Base-by-base conservation (phyloP, 1,140 invertebrate genomes). In the Acromyrmex heyeri region DNA sequence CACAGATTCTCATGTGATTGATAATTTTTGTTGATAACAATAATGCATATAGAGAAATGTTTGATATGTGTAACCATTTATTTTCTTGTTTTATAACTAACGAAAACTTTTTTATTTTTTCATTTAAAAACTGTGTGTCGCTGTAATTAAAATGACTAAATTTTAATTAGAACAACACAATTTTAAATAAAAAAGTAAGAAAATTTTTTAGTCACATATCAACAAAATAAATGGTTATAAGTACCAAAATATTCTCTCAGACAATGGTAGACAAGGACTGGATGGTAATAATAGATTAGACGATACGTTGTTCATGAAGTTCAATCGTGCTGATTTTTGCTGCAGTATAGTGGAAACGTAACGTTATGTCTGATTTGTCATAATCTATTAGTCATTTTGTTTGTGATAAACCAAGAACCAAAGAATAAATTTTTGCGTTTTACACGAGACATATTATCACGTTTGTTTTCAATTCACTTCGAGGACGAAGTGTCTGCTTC, bases 391-490 rank as follows among this genome's bases (percentile, higher is more conserved):
- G 3, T 21, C n/a, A 38, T 2, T 34, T 12, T n/a, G 10, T 18
- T 38, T 30, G 53, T 1, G 2, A 18, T 59, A n/a, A 38, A 16
- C 3, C n/a, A 24, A 38, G 1, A 12, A 3, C 12, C 7, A 44
- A 44, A 7, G n/a, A 61, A 61, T 76, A 34, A 8, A 75, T 38
- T 75, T 59, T 12, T 57, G 27, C 21, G 38, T 24, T 34, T 75
- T 6, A 30, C 18, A 10, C 16, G 21, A 44, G n/a, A 8, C 24
- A 34, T 38, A 24, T 73, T 7, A 55, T 61, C 4, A 30, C n/a
- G 6, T 38, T 38, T 6, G 30, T 76, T 76, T 38, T 12, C 16
- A 18, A 16, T 76, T 30, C 16, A 16, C 8, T 59, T 55, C 14
- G 53, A 57, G 24, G 18, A 3, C 18, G n/a, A 12, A 21, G 38